A percentile compares a stretch with the other conserved stretches of the same genome.
phyloP scores from a whole-genome alignment of 2,888 invertebrate genomes.

The Diaphora mendica region DNA sequence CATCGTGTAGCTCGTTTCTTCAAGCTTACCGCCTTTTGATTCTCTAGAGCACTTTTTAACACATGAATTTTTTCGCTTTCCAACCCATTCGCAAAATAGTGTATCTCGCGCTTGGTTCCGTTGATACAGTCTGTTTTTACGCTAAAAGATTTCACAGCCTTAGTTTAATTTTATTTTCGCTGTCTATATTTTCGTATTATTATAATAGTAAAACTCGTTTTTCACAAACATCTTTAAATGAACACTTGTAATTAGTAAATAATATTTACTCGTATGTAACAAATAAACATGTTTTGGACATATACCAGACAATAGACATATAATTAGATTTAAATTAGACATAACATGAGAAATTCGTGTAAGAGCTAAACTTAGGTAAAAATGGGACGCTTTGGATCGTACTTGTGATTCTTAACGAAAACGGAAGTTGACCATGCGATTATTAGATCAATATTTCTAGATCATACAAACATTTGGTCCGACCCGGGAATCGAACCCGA shows the following conservation, averaged over 20 bases:
- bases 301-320: no score
- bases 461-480: no score
- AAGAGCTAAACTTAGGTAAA: no score
- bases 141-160: not conserved
- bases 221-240: not conserved
- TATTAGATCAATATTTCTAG: no score
- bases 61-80: slow-evolving; percentile 1
- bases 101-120: not conserved
- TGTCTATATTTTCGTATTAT: not conserved
- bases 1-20: slow-evolving; percentile 32
- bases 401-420: no score
- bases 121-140: not conserved
- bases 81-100: not conserved
- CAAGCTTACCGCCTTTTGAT: slow-evolving; percentile 40
- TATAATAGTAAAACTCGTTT: not conserved
- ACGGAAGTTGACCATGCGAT: no score
- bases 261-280: no score
- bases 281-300: no score
- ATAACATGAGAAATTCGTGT: no score
- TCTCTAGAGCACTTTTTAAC: slow-evolving; percentile 32
- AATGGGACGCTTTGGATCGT: no score
- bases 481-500: no score
- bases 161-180: not conserved
- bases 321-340: no score
- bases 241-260: not conserved